These are phyloP conservation scores for Ciconia maguari DNA, from an alignment of 2,113 vertebrate genomes.

Conservation along the genomic window DNA sequence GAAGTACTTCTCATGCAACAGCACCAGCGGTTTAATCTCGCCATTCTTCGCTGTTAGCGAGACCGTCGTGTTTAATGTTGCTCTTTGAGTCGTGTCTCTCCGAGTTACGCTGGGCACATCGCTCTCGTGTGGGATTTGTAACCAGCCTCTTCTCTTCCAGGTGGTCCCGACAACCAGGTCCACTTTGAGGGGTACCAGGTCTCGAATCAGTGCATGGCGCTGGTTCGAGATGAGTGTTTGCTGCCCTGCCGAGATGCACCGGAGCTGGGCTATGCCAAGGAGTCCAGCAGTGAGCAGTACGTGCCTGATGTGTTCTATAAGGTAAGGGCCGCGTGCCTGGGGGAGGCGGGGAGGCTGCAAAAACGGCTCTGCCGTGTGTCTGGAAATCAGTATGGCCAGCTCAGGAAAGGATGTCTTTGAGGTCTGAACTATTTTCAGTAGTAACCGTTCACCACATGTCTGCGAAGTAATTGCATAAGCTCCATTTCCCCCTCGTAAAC, in stretches of 20 bases:
- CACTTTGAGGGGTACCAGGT: conserved; percentile 99
- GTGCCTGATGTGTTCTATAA: conserved; percentile 98
- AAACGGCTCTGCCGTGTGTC: neutral
- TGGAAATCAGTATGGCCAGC: neutral
- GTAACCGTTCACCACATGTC: neutral
- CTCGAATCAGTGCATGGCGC: conserved; percentile 98
- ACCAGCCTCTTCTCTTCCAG: conserved; percentile 66
- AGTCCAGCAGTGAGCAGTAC: conserved; percentile 97
- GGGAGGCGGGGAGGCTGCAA: neutral
- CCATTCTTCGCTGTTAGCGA: neutral
- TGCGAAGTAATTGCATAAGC: neutral
- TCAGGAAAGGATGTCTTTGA: neutral
- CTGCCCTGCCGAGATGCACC: conserved; percentile 92
- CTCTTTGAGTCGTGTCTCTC: neutral
- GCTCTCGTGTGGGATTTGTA: neutral
- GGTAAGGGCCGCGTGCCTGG: conserved; percentile 68
- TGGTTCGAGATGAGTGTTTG: conserved; percentile 94
- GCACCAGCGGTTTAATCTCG: neutral
- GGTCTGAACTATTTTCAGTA: neutral
- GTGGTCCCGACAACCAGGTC: conserved; percentile 98
- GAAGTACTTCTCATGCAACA: neutral
- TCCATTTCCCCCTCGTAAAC: neutral
- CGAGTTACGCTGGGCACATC: neutral
- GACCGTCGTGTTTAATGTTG: fast-evolving
- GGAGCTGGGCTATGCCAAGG: conserved; percentile 94